Conservation (phyloP, 92 coral and sea anemone genomes). For the Porites lobata region DNA sequence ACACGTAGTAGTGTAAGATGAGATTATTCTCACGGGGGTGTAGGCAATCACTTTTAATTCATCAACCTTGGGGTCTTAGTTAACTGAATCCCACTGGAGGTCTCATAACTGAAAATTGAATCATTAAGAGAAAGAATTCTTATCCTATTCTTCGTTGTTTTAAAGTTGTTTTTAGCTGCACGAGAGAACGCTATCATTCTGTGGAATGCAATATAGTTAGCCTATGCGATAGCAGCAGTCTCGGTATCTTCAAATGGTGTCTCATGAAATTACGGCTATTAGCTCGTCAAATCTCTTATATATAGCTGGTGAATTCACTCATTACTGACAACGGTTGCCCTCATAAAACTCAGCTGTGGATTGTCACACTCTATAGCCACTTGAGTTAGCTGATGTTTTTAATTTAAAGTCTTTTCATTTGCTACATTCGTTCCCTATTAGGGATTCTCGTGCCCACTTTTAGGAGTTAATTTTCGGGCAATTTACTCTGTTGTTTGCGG, state of each 20-base stretch:
- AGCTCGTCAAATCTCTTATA: too few relatives aligned
- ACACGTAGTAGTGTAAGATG: too few relatives aligned
- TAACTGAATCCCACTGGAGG: constrained; percentile 18
- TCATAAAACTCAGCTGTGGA: background rate
- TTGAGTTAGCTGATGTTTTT: constrained; percentile 7
- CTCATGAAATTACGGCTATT: too few relatives aligned
- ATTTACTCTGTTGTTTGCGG: constrained; percentile 62
- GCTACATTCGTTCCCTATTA: constrained; percentile 53
- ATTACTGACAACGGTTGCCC: background rate
- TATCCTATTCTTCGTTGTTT: background rate
- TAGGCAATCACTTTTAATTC: background rate
- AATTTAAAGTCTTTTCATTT: constrained; percentile 6
- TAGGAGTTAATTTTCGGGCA: constrained; percentile 55
- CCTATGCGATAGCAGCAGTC: too few relatives aligned
- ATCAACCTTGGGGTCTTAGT: constrained; percentile 30
- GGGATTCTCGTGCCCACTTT: constrained; percentile 58
- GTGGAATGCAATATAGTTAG: constrained; percentile 3
- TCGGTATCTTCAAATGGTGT: too few relatives aligned
- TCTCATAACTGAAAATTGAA: constrained; percentile 14
- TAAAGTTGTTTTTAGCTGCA: constrained; percentile 12
- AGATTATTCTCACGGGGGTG: too few relatives aligned
- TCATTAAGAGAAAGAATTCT: background rate
- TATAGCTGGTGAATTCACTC: background rate
- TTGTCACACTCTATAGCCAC: background rate
- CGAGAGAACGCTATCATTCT: background rate